A percentile compares a stretch with the other conserved stretches of the same genome.
phyloP scores from a whole-genome alignment of 2,888 invertebrate genomes.

The Pachliopta kotzebuea region DNA sequence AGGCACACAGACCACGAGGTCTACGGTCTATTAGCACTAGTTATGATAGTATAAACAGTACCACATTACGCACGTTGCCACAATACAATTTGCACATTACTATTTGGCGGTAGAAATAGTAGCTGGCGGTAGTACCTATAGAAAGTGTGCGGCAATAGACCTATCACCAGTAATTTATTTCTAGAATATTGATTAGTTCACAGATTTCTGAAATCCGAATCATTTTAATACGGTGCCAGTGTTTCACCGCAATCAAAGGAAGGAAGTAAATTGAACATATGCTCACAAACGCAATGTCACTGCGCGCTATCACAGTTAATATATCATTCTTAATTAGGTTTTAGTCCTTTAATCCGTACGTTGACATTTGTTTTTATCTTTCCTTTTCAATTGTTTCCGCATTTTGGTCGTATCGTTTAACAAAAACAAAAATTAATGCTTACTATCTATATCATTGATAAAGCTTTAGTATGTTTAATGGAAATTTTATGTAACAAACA shows the following conservation, averaged over 20 bases:
- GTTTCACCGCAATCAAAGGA: not conserved
- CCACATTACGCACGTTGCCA: too few relatives aligned
- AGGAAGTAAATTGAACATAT: conserved; percentile 1
- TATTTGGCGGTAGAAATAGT: too few relatives aligned
- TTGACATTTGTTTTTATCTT: not conserved
- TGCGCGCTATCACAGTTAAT: not conserved
- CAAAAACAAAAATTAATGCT: not conserved
- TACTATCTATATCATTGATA: not conserved
- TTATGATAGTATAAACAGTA: too few relatives aligned
- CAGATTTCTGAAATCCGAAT: too few relatives aligned
- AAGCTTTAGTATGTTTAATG: not conserved
- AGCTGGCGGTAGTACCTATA: too few relatives aligned
- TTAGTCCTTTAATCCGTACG: conserved; percentile 5
- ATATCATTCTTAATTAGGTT: not conserved
- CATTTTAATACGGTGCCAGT: too few relatives aligned
- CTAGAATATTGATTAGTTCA: too few relatives aligned
- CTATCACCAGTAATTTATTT: too few relatives aligned
- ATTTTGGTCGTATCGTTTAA: not conserved
- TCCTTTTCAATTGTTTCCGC: not conserved
- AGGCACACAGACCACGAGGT: too few relatives aligned
- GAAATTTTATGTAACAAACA: conserved; percentile 3
- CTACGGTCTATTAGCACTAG: too few relatives aligned
- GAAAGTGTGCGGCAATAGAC: too few relatives aligned
- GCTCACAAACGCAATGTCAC: not conserved
- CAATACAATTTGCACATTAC: too few relatives aligned